phyloP scores from a whole-genome alignment of 2,113 vertebrate genomes.

The Cyphomyrus discorhynchus region DNA sequence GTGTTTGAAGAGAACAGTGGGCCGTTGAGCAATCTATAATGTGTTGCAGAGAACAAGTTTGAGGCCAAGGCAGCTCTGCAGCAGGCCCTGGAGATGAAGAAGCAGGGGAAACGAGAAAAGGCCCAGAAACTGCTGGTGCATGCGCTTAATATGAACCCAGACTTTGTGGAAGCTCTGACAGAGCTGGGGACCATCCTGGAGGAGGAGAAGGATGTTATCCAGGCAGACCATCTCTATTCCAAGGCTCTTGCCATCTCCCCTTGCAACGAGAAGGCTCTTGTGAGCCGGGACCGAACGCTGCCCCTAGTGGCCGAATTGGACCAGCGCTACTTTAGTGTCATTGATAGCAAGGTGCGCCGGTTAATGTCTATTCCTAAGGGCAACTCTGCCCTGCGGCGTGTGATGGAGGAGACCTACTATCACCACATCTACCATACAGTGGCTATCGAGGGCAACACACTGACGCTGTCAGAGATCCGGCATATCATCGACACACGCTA shows the following conservation, averaged over 20 bases:
- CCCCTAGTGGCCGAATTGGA: constrained; percentile 94
- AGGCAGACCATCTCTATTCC: constrained; percentile 86
- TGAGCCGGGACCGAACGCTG: constrained; percentile 80
- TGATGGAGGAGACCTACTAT: constrained; percentile 96
- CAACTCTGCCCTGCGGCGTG: constrained; percentile 77
- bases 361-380: constrained; percentile 94
- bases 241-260: constrained; percentile 83
- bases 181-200: constrained; percentile 89
- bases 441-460: constrained; percentile 93
- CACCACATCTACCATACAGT: constrained; percentile 98
- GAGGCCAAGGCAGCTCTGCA: constrained; percentile 84
- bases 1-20: background rate
- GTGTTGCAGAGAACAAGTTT: constrained; percentile 66
- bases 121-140: constrained; percentile 87
- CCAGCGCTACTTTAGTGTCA: constrained; percentile 83
- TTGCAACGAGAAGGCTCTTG: constrained; percentile 76
- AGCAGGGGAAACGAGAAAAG: constrained; percentile 82
- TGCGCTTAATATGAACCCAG: constrained; percentile 83
- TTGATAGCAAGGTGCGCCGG: constrained; percentile 87
- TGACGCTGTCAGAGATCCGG: constrained; percentile 86
- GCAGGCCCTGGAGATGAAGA: constrained; percentile 92
- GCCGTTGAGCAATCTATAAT: background rate
- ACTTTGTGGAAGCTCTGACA: constrained; percentile 81
- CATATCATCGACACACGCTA: constrained; percentile 95
- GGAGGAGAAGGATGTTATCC: constrained; percentile 90